Conservation (phyloP, 2,113 vertebrate genomes). For the Meles meles region DNA sequence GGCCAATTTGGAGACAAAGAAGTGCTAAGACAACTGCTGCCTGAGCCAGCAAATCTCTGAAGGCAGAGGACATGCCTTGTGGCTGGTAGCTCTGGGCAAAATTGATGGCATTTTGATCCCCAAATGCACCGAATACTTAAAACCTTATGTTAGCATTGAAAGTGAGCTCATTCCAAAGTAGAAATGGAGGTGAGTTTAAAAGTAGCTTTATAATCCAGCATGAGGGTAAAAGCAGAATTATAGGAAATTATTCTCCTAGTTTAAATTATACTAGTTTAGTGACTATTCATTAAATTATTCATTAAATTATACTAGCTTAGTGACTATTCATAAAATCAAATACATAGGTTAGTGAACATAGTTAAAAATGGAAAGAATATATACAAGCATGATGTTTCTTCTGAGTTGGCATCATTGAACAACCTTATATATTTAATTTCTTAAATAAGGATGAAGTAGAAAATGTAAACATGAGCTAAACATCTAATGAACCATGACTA, state of each 20-base stretch:
- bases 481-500: not conserved
- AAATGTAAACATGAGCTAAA: not conserved
- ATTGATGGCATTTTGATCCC: constrained; percentile 6
- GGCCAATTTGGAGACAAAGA: not conserved
- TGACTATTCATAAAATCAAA: not conserved
- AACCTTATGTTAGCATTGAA: not conserved
- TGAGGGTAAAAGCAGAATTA: not conserved
- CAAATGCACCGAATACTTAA: not conserved
- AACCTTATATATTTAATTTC: not conserved
- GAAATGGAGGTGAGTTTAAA: not conserved
- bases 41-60: not conserved
- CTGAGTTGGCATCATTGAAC: not conserved
- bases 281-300: too few species aligned
- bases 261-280: too few species aligned
- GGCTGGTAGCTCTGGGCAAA: not conserved
- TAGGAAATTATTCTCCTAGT: not conserved
- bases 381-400: not conserved
- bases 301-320: not conserved
- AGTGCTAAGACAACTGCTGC: not conserved
- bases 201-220: not conserved
- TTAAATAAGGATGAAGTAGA: not conserved
- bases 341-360: not conserved
- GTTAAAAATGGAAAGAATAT: not conserved
- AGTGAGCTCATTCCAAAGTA: not conserved
- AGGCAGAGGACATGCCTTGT: not conserved